A percentile compares a stretch with the other conserved stretches of the same genome.
Evolutionary conservation across 2,888 invertebrate genomes (phyloP).

Genomic region (Pachymerium ferrugineum): DNA sequence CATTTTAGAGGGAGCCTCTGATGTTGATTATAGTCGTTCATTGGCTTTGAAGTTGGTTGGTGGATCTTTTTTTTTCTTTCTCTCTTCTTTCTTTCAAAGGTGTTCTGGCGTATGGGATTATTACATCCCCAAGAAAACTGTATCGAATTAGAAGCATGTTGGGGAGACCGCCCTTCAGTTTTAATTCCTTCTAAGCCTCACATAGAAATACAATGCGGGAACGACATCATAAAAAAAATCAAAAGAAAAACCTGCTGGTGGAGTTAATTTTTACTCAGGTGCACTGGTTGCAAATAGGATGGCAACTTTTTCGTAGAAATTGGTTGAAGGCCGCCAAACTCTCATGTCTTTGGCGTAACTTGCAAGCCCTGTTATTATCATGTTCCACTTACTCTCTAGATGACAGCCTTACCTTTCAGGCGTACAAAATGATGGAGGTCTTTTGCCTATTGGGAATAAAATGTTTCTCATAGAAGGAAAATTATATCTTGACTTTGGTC

Average conservation of each 20-base stretch:
- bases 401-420: conserved; percentile 23
- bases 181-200: conserved; percentile 1
- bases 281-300: not conserved
- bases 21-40: conserved; percentile 27
- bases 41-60: conserved; percentile 27
- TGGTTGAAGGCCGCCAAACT: conserved; percentile 20
- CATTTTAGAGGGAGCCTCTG: conserved; percentile 23
- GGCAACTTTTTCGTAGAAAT: conserved; percentile 4
- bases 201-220: not conserved
- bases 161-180: conserved; percentile 15
- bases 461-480: not conserved
- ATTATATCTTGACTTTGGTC: conserved; percentile 14
- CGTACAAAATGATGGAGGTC: conserved; percentile 19
- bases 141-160: conserved; percentile 10
- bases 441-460: conserved; percentile 27
- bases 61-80: conserved; percentile 22
- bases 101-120: conserved; percentile 18
- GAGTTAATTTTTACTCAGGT: conserved; percentile 23
- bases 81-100: conserved; percentile 7
- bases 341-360: conserved; percentile 20
- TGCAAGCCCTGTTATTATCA: conserved; percentile 27
- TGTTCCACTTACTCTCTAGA: conserved; percentile 27
- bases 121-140: conserved; percentile 16
- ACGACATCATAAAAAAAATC: not conserved
- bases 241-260: conserved; percentile 15